Percentiles rank a stretch among this genome's conserved stretches.
phyloP scores from a whole-genome alignment of 2,888 invertebrate species.

The Dexiosoma caninum region DNA sequence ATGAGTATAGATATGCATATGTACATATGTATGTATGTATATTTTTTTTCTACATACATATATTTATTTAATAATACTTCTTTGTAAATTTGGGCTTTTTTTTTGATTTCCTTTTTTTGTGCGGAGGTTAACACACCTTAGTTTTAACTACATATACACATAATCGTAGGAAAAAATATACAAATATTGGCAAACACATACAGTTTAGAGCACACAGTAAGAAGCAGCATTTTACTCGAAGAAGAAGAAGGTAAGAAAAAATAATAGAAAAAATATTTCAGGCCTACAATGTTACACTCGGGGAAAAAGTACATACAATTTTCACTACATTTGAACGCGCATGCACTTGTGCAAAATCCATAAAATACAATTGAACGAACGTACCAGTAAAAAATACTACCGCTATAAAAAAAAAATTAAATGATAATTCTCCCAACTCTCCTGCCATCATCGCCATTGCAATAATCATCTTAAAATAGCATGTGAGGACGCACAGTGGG shows the following conservation, averaged over 20 bases:
- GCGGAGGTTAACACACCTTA: conserved; percentile 64
- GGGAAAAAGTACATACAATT: conserved; percentile 14
- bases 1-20: too few relatives aligned
- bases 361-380: conserved; percentile 34
- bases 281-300: conserved; percentile 44
- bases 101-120: background rate
- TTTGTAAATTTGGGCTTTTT: conserved; percentile 1
- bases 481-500: conserved; percentile 22
- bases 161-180: conserved; percentile 36
- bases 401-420: conserved; percentile 20
- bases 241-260: conserved; percentile 50
- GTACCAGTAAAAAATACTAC: conserved; percentile 38
- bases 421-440: conserved; percentile 4
- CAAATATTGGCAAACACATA: conserved; percentile 7
- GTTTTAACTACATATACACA: conserved; percentile 60
- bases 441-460: background rate
- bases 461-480: conserved; percentile 2
- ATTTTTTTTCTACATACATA: too few relatives aligned
- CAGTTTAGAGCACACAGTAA: conserved; percentile 3
- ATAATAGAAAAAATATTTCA: conserved; percentile 9
- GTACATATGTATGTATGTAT: too few relatives aligned
- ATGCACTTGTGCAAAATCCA: conserved; percentile 58
- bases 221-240: conserved; percentile 49
- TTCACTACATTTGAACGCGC: conserved; percentile 41
- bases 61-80: too few relatives aligned